phyloP scores from a whole-genome alignment of 1,140 invertebrate species.

The Drosophila ogumai region DNA sequence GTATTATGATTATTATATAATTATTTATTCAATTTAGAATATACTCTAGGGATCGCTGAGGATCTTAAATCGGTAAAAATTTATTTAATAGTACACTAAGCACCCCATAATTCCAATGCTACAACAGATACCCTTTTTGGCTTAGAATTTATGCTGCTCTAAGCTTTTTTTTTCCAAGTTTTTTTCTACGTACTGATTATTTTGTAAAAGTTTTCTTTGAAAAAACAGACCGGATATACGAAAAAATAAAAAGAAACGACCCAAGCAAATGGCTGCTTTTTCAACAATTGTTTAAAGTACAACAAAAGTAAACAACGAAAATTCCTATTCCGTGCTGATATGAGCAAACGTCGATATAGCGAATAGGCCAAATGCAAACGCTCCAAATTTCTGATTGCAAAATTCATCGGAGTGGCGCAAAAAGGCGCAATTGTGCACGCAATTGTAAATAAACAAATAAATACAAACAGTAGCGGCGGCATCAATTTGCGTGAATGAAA shows the following conservation, averaged over 20 bases:
- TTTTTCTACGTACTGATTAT: background rate
- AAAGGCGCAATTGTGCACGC: slow-evolving; percentile 16
- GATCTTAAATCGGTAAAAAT: no score
- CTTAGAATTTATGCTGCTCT: no score
- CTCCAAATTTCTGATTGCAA: slow-evolving; percentile 23
- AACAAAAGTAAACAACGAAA: slow-evolving; percentile 1
- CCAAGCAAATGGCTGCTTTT: background rate
- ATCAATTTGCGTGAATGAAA: slow-evolving; percentile 37
- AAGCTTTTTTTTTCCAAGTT: background rate
- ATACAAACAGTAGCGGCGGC: slow-evolving; percentile 27
- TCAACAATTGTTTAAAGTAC: background rate
- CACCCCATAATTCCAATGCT: no score
- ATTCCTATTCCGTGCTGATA: background rate
- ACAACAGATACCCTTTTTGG: no score
- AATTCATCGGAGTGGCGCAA: slow-evolving; percentile 22
- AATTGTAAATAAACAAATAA: slow-evolving; percentile 33
- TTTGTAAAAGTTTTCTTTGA: background rate
- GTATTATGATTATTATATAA: no score
- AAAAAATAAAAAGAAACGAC: background rate
- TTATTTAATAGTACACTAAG: no score
- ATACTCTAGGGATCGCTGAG: no score
- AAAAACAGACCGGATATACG: background rate
- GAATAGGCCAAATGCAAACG: slow-evolving; percentile 10
- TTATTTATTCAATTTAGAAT: no score
- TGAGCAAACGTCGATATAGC: background rate